Evolutionary conservation across 2,797 vertebrate species (phyloP).

Genomic region (Tadarida brasiliensis): DNA sequence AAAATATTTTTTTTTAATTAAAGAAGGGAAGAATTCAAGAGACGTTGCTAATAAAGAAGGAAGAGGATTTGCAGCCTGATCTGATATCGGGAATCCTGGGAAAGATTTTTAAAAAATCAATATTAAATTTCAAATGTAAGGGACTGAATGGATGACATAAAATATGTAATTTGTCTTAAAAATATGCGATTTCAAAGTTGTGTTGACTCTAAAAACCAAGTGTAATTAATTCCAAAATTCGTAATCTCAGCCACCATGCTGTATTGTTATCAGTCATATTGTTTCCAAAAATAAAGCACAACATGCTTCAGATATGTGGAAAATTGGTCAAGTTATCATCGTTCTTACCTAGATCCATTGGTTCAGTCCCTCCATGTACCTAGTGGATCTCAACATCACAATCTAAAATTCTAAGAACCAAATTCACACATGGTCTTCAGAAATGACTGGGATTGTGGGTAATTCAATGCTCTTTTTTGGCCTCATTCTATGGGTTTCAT

Average conservation of each 20-base stretch:
- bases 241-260: neutral
- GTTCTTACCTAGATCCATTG: neutral
- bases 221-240: neutral
- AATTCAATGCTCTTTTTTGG: neutral
- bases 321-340: neutral
- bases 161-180: neutral
- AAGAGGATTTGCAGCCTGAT: neutral
- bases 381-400: neutral
- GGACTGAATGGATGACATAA: neutral
- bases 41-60: neutral
- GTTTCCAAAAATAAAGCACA: neutral
- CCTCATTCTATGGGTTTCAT: neutral
- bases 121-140: neutral
- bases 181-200: neutral
- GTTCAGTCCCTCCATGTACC: neutral
- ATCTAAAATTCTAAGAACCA: neutral
- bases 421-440: neutral
- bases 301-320: too few relatives aligned
- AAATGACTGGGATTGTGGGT: neutral
- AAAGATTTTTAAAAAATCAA: neutral
- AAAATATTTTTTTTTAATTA: neutral
- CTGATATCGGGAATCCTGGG: neutral
- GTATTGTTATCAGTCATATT: neutral
- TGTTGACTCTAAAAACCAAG: slow-evolving; percentile 4
- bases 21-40: neutral